Base-by-base conservation (phyloP, 2,797 vertebrate genomes). In the Brachymystax lenok region DNA sequence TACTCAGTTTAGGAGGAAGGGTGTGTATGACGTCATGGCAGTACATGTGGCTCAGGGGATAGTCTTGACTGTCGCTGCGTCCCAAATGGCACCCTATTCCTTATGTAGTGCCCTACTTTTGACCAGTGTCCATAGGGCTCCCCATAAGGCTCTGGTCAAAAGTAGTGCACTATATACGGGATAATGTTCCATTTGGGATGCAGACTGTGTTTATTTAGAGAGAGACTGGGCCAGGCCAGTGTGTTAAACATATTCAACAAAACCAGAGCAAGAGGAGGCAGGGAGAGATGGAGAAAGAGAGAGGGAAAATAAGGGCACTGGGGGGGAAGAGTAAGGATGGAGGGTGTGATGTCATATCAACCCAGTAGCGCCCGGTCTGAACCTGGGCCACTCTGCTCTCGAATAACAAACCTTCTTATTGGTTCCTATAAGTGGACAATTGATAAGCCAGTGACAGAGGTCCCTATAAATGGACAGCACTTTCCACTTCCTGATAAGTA, bases 401-500 rank as follows among this genome's bases (percentile, higher is more conserved):
- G 77, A 79, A 74, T 75, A 77, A 78, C 81, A 72, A 73, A 46
- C 12, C 0, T 46, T 51, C 63, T n/a, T 14, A 56, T 80, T 59
- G 70, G 59, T 27, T 52, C 61, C 46, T 66, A 2, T 61, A 73
- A 76, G 79, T 12, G 83, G 64, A 61, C 78, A 69, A 17, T 16
- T 74, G 84, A 88, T 89, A 86, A 90, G 79, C 71, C 75, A 52
- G 28, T 74, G n/a, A 50, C 35, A 16, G 72, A 63, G 51, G 27
- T 74, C 54, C 68, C 72, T 74, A 54, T 80, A 70, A 46, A 86
- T 74, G 78, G 77, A 69, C 67, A 77, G 63, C 59, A 74, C 77
- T 88, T 89, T 83, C 81, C 85, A 84, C 73, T 75, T 77, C 79
- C 33, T 80, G 88, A 90, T 90, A 84, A 90, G 72, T 64, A 19